Conservation (phyloP, 2,888 invertebrate genomes). For the Tortrix viridana region DNA sequence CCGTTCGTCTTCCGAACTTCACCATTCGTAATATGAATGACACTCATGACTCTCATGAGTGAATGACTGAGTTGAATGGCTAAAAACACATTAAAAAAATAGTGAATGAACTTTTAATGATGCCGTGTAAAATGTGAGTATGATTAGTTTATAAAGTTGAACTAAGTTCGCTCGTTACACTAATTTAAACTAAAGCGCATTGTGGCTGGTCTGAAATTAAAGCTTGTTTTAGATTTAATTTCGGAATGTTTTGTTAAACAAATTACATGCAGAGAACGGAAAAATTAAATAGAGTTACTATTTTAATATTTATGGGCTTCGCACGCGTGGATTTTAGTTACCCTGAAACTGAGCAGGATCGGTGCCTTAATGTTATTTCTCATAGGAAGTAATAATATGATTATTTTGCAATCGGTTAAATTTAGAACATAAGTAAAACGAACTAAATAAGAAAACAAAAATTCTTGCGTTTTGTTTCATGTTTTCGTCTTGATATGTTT, state of each 20-base stretch:
- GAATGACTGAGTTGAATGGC: slow-evolving; percentile 28
- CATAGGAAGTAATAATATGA: too few relatives aligned
- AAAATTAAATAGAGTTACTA: too few relatives aligned
- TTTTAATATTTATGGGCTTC: too few relatives aligned
- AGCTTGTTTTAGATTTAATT: slow-evolving; percentile 19
- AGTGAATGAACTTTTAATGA: slow-evolving; percentile 30
- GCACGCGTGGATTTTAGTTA: too few relatives aligned
- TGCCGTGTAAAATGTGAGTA: slow-evolving; percentile 34
- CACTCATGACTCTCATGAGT: slow-evolving; percentile 28
- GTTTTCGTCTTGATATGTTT: too few relatives aligned
- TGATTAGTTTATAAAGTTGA: slow-evolving; percentile 32
- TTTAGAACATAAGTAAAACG: too few relatives aligned
- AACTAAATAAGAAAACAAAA: too few relatives aligned
- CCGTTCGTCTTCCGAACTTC: slow-evolving; percentile 46
- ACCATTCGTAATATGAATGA: slow-evolving; percentile 24
- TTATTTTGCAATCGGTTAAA: too few relatives aligned
- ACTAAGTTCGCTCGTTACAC: slow-evolving; percentile 21
- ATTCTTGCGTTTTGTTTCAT: too few relatives aligned
- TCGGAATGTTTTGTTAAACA: background rate
- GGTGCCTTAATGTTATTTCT: too few relatives aligned
- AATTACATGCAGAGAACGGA: too few relatives aligned
- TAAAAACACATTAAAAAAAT: slow-evolving; percentile 22
- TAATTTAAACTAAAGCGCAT: slow-evolving; percentile 31
- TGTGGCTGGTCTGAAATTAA: slow-evolving; percentile 8
- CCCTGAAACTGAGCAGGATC: too few relatives aligned